Conservation (phyloP, 2,888 invertebrate genomes). For the Rhopalosiphum nymphaeae region DNA sequence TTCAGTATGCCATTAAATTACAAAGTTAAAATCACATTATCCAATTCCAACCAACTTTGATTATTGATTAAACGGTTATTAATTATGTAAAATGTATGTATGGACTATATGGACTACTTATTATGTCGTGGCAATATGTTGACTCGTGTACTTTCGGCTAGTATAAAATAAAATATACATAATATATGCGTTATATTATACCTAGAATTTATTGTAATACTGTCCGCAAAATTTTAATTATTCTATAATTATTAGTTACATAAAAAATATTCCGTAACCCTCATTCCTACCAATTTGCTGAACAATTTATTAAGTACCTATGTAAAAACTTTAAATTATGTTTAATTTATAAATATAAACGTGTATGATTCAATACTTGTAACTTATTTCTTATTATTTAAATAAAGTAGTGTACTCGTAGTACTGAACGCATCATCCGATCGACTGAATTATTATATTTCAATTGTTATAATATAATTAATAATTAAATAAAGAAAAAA, state of each 20-base stretch:
- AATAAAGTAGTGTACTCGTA: too few species aligned
- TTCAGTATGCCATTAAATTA: not conserved
- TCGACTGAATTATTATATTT: too few species aligned
- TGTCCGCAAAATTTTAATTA: not conserved
- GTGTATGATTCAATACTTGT: too few species aligned
- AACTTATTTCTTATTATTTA: too few species aligned
- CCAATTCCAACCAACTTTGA: not conserved
- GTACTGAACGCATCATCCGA: too few species aligned
- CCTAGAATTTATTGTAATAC: not conserved
- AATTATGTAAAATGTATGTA: not conserved
- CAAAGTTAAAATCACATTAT: not conserved
- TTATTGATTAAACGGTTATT: slow-evolving; percentile 35
- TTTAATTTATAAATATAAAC: too few species aligned
- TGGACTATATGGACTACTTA: slow-evolving; percentile 3
- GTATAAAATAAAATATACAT: not conserved
- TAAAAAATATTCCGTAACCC: not conserved
- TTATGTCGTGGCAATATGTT: not conserved
- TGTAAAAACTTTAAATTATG: not conserved
- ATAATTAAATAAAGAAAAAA: not conserved
- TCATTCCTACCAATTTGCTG: not conserved
- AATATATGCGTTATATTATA: not conserved
- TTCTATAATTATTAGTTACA: too few species aligned
- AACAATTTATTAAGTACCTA: not conserved
- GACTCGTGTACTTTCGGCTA: not conserved
- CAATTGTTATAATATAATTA: not conserved